These are phyloP conservation scores for Jaculus jaculus DNA, from an alignment of 2,113 vertebrate genomes.

Conservation along the genomic window DNA sequence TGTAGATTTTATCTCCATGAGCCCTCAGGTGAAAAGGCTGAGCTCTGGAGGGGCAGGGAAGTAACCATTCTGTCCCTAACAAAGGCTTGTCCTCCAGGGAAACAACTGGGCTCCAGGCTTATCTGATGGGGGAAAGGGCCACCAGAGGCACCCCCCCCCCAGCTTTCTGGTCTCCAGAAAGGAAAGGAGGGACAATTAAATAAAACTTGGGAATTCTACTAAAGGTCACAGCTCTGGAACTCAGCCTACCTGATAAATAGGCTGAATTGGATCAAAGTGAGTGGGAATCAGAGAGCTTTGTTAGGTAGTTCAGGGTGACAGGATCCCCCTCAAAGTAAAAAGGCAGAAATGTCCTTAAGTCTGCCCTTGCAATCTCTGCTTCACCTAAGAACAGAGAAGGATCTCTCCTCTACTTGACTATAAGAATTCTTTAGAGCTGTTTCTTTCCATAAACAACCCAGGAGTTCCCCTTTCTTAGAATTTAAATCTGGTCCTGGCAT, in stretches of 20 bases:
- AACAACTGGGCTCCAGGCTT: not conserved
- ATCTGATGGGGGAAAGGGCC: constrained; percentile 20
- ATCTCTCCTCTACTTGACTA: too few species aligned
- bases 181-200: not conserved
- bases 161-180: not conserved
- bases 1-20: not conserved
- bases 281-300: too few species aligned
- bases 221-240: not conserved
- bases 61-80: not conserved
- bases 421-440: too few species aligned
- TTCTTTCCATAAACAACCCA: too few species aligned
- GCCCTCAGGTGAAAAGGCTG: not conserved
- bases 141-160: not conserved
- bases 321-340: too few species aligned
- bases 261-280: not conserved
- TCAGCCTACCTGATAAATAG: not conserved
- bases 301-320: too few species aligned
- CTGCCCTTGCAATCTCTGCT: too few species aligned
- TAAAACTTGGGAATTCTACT: not conserved
- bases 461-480: too few species aligned
- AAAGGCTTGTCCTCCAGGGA: not conserved
- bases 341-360: too few species aligned
- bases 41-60: not conserved
- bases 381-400: too few species aligned
- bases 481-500: too few species aligned